A percentile compares a stretch with the other conserved stretches of the same genome.
phyloP scores from a whole-genome alignment of 2,797 vertebrate species.

The Melopsittacus undulatus region DNA sequence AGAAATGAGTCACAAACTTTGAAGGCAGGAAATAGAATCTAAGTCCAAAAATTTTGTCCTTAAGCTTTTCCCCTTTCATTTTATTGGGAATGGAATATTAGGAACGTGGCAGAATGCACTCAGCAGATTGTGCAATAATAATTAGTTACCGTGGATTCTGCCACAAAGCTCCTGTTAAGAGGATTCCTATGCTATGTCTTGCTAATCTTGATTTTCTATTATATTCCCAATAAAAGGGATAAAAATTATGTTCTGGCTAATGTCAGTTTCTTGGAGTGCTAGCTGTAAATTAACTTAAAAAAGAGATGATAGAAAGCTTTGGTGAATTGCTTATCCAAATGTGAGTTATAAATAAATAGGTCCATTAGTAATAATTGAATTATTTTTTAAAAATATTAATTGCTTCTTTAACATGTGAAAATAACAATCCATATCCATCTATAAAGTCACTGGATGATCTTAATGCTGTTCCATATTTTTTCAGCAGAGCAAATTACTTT shows the following conservation, averaged over 20 bases:
- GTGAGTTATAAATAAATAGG: slow-evolving; percentile 42
- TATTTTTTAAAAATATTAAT: background rate
- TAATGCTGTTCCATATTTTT: background rate
- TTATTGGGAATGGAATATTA: background rate
- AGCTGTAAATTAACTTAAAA: slow-evolving; percentile 12
- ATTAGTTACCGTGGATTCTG: background rate
- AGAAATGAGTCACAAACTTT: background rate
- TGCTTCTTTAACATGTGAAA: background rate
- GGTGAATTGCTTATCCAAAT: slow-evolving; percentile 18
- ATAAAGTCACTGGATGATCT: background rate
- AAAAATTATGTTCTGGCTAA: background rate
- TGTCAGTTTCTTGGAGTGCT: background rate
- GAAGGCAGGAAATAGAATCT: background rate
- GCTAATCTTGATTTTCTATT: background rate
- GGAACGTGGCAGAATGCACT: background rate
- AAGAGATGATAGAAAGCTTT: slow-evolving; percentile 12
- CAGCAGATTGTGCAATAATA: background rate
- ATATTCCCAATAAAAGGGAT: background rate
- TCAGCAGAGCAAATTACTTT: background rate
- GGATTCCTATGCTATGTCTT: background rate
- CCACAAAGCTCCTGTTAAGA: background rate
- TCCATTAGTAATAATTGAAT: slow-evolving; percentile 36
- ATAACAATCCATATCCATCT: background rate
- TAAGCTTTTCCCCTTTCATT: background rate
- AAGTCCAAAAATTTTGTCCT: background rate